These are phyloP conservation scores for Tenualosa ilisha DNA, from an alignment of 2,797 vertebrate species.

Conservation along the genomic window DNA sequence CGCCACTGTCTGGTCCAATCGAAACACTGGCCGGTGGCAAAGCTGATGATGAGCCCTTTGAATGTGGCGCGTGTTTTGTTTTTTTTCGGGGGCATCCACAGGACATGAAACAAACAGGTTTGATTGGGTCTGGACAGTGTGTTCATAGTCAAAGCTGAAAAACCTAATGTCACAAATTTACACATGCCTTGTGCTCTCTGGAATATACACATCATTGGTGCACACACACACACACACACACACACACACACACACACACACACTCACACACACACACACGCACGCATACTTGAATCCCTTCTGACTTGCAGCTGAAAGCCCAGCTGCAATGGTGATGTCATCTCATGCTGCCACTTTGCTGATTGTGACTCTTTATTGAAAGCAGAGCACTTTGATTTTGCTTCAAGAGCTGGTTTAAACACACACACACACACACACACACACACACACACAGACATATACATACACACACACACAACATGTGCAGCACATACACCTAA, in stretches of 20 bases:
- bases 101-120: background rate
- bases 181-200: background rate
- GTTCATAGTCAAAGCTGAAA: background rate
- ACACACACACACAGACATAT: slow-evolving; percentile 36
- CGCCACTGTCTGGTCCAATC: slow-evolving; percentile 71
- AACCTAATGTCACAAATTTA: background rate
- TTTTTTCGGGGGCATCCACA: background rate
- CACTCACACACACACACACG: slow-evolving; percentile 33
- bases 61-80: background rate
- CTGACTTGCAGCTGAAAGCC: slow-evolving; percentile 77
- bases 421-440: slow-evolving; percentile 4
- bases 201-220: slow-evolving; percentile 15
- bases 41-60: slow-evolving; percentile 61
- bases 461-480: slow-evolving; percentile 39
- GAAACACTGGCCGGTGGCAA: slow-evolving; percentile 69
- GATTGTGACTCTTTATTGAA: slow-evolving; percentile 89
- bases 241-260: slow-evolving; percentile 58
- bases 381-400: slow-evolving; percentile 84
- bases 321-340: slow-evolving; percentile 95
- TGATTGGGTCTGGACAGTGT: background rate
- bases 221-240: slow-evolving; percentile 46
- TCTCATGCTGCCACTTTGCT: slow-evolving; percentile 85
- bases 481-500: slow-evolving; percentile 37
- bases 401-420: slow-evolving; percentile 66
- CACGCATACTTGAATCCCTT: slow-evolving; percentile 50